Conservation (phyloP, 2,113 vertebrate species). For the Rhinolophus ferrumequinum region DNA sequence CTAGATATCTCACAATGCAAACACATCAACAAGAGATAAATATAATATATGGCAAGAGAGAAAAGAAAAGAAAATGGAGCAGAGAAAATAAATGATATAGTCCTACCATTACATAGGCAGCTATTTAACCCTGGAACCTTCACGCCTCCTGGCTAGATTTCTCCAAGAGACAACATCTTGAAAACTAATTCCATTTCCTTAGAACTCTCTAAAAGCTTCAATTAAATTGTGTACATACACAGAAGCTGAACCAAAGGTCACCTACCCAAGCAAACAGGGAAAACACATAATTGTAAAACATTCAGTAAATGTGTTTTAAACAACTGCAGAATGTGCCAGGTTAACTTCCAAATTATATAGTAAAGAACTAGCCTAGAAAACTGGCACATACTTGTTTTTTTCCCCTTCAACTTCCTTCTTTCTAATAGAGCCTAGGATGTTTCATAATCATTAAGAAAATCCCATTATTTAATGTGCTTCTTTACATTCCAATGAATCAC, state of each 20-base stretch:
- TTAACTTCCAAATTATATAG: conserved; percentile 58
- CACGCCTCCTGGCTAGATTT: conserved; percentile 55
- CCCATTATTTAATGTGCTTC: conserved; percentile 32
- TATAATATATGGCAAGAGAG: background rate
- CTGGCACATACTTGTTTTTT: background rate
- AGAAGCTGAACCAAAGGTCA: conserved; percentile 74
- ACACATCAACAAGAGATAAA: background rate
- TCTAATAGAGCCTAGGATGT: background rate
- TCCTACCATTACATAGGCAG: background rate
- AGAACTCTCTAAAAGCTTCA: conserved; percentile 66
- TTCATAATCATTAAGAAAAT: conserved; percentile 51
- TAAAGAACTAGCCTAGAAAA: background rate
- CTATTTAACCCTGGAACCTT: conserved; percentile 63
- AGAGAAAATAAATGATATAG: conserved; percentile 51
- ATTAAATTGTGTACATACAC: conserved; percentile 69
- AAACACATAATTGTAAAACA: conserved; percentile 72
- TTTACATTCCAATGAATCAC: conserved; percentile 42
- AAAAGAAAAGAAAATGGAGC: conserved; percentile 7
- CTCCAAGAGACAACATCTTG: conserved; percentile 44
- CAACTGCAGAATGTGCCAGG: conserved; percentile 27
- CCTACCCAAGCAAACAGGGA: conserved; percentile 63
- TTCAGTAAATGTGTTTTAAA: conserved; percentile 66
- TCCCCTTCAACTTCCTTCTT: background rate
- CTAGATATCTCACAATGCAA: background rate
- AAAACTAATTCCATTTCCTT: conserved; percentile 63